Evolutionary conservation across 2,113 vertebrate genomes (phyloP).

Genomic region (Chaenocephalus aceratus): DNA sequence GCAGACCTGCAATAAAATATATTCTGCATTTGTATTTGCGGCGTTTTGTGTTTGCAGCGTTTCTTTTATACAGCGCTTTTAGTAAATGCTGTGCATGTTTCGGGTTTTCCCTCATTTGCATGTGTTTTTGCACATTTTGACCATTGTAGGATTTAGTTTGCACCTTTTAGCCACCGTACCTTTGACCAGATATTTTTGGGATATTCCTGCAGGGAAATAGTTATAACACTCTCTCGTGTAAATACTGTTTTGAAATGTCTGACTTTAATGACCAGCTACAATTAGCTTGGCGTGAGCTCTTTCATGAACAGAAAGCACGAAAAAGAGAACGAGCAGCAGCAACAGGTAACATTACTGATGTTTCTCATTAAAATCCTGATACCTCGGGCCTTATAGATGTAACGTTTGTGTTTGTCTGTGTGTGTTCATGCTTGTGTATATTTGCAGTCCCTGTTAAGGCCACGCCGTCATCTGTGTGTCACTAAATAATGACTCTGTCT

Average conservation of each 20-base stretch:
- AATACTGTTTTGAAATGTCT: neutral
- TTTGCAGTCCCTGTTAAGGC: slow-evolving; percentile 55
- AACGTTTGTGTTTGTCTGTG: slow-evolving; percentile 26
- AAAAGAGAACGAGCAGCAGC: neutral
- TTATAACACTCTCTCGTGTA: neutral
- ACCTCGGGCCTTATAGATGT: slow-evolving; percentile 52
- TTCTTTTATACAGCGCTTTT: too few species aligned
- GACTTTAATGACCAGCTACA: slow-evolving; percentile 1
- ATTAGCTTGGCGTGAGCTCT: neutral
- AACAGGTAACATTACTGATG: slow-evolving; percentile 47
- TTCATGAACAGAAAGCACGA: slow-evolving; percentile 1
- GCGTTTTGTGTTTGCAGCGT: too few species aligned
- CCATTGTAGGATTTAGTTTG: too few species aligned
- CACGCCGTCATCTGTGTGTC: slow-evolving; percentile 66
- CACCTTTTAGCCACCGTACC: too few species aligned
- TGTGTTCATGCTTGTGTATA: slow-evolving; percentile 15
- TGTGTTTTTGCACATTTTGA: too few species aligned
- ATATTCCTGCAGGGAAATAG: neutral
- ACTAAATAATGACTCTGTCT: slow-evolving; percentile 82
- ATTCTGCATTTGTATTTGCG: too few species aligned
- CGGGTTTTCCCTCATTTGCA: too few species aligned
- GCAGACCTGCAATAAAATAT: too few species aligned
- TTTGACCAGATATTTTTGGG: neutral
- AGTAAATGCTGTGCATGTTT: too few species aligned
- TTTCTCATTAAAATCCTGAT: slow-evolving; percentile 61